A percentile compares a stretch with the other conserved stretches of the same genome.
phyloP scores from a whole-genome alignment of 2,113 vertebrate species.

The Dromaius novaehollandiae region DNA sequence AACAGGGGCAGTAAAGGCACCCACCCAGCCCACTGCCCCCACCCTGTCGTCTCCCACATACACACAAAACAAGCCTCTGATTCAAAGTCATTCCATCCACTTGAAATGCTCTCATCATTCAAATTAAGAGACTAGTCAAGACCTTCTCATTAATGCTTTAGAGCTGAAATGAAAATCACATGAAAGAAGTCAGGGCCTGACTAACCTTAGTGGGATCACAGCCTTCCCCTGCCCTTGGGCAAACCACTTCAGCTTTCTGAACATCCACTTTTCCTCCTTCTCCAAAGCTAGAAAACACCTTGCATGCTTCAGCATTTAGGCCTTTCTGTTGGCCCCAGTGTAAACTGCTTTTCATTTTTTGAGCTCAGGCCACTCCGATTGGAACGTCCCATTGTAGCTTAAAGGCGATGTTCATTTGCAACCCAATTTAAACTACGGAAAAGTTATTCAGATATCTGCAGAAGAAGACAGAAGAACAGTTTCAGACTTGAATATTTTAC shows the following conservation, averaged over 20 bases:
- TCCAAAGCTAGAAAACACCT: background rate
- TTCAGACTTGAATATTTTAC: background rate
- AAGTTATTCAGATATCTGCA: background rate
- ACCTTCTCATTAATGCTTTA: background rate
- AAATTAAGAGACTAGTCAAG: background rate
- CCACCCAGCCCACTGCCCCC: background rate
- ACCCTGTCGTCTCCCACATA: background rate
- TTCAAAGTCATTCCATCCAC: background rate
- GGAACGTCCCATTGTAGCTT: slow-evolving; percentile 4
- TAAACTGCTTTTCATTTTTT: background rate
- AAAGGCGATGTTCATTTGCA: background rate
- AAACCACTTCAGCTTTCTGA: background rate
- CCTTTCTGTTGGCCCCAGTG: background rate
- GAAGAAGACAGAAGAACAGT: background rate
- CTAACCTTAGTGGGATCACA: background rate
- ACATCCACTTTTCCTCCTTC: background rate
- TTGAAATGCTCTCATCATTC: background rate
- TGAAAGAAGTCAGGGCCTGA: background rate
- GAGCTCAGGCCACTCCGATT: background rate
- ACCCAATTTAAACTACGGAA: background rate
- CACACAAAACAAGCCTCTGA: background rate
- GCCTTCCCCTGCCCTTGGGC: background rate
- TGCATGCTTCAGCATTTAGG: background rate
- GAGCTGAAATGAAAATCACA: background rate
- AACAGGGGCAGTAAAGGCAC: background rate